Evolutionary conservation across 23 tunicate species (phyloP).

Genomic region (Styela clava): DNA sequence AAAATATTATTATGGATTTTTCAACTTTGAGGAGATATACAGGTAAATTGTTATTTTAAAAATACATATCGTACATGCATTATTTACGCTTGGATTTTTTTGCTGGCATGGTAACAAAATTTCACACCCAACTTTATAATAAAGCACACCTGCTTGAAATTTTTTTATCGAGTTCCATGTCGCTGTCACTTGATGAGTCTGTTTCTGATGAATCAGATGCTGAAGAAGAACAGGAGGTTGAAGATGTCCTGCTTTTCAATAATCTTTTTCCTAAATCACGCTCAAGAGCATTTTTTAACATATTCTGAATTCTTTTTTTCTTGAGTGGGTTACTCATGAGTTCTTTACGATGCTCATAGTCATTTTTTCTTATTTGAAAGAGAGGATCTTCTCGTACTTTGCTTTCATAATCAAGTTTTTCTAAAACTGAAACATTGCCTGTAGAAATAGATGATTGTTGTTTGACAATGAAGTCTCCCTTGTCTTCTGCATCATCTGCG

Average conservation of each 20-base stretch:
- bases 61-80: no score
- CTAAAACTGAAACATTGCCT: slow-evolving; percentile 61
- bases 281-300: slow-evolving; percentile 52
- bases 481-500: slow-evolving; percentile 42
- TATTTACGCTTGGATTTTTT: no score
- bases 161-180: background rate
- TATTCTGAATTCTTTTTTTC: slow-evolving; percentile 55
- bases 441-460: slow-evolving; percentile 37
- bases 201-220: background rate
- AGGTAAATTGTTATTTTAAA: no score
- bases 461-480: slow-evolving; percentile 83
- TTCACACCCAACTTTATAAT: no score
- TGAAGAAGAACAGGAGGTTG: background rate
- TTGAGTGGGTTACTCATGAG: slow-evolving; percentile 83
- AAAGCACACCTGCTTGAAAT: background rate
- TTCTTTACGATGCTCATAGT: slow-evolving; percentile 72
- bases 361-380: slow-evolving; percentile 65
- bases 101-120: no score
- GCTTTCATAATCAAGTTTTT: slow-evolving; percentile 83
- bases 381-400: slow-evolving; percentile 89
- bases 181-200: background rate
- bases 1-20: no score
- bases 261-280: slow-evolving; percentile 35
- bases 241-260: background rate
- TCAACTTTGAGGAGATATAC: no score